A percentile compares a stretch with the other conserved stretches of the same genome.
These are phyloP conservation scores for Stegostoma tigrinum DNA, from an alignment of 2,113 vertebrate species.

Conservation along the genomic window DNA sequence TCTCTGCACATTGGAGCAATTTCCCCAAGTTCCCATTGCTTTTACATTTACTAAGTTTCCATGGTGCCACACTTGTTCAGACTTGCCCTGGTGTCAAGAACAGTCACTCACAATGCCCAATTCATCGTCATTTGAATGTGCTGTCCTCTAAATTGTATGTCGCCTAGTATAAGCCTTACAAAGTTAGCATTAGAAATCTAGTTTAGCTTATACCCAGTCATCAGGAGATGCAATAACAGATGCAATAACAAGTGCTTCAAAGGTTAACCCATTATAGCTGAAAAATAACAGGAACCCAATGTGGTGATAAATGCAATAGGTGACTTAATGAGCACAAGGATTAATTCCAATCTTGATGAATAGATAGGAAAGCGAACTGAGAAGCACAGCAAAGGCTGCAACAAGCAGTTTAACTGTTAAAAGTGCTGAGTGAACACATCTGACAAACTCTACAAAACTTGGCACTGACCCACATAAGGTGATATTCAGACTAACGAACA, in stretches of 20 bases:
- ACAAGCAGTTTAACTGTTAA: not conserved
- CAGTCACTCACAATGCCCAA: not conserved
- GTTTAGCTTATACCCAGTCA: not conserved
- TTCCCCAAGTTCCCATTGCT: not conserved
- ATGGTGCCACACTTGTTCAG: too few relatives aligned
- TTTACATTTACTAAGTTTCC: not conserved
- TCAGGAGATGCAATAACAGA: not conserved
- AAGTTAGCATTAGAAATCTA: too few relatives aligned
- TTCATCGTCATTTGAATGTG: not conserved
- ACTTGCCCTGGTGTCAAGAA: not conserved
- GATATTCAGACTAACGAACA: not conserved
- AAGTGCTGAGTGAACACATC: not conserved
- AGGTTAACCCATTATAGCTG: not conserved
- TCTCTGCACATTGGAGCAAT: not conserved
- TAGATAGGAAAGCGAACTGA: not conserved
- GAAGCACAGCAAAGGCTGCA: not conserved
- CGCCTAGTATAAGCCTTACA: not conserved
- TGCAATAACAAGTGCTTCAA: not conserved
- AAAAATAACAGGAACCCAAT: constrained; percentile 24
- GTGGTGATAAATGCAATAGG: not conserved
- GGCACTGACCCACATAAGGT: not conserved
- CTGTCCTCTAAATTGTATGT: not conserved
- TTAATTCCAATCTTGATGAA: not conserved
- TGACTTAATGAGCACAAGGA: not conserved
- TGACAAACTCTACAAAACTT: not conserved